Percentiles rank a stretch among this genome's conserved stretches.
Evolutionary conservation across 2,797 vertebrate species (phyloP).

Genomic region (Clamator glandarius): DNA sequence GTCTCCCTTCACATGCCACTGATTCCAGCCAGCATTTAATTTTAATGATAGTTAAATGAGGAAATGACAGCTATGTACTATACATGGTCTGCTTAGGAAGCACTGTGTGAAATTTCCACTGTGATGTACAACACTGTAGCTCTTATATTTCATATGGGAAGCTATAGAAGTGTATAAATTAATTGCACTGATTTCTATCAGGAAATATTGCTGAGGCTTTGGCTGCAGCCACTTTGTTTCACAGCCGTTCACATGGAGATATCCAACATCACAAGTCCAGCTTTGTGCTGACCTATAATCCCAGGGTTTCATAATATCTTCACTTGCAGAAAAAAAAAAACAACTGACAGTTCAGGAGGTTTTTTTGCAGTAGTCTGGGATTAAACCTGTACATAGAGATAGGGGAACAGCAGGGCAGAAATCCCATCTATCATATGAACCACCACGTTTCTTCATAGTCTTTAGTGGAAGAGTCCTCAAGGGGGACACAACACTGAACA

Average conservation of each 20-base stretch:
- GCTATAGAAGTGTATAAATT: neutral
- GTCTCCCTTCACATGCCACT: neutral
- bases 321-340: neutral
- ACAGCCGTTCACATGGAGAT: neutral
- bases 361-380: neutral
- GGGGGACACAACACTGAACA: too few relatives aligned
- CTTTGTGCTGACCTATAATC: neutral
- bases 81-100: neutral
- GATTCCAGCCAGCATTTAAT: neutral
- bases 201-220: neutral
- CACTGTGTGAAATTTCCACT: neutral
- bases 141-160: neutral
- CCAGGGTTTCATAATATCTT: neutral
- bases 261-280: neutral
- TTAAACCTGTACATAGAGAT: neutral
- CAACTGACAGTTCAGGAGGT: neutral
- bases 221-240: neutral
- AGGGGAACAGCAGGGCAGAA: neutral
- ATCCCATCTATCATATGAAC: neutral
- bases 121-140: neutral
- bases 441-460: accelerated
- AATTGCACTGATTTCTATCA: neutral
- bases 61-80: neutral
- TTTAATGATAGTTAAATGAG: neutral
- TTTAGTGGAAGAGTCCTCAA: neutral